Evolutionary conservation across 2,113 vertebrate genomes (phyloP).

Genomic region (Zosterops lateralis): DNA sequence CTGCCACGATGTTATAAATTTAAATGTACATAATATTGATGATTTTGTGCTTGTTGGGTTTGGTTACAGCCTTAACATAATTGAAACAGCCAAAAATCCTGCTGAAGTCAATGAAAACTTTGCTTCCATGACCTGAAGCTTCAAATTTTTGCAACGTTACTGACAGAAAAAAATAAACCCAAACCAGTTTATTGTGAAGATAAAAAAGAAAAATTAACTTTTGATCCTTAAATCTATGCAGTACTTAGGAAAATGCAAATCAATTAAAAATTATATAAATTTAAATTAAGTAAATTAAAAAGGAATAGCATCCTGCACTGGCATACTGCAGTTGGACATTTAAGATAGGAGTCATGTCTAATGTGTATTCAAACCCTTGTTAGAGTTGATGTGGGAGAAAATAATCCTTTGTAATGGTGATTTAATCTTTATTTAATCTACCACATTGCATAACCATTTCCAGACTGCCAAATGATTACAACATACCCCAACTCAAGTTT

Average conservation of each 20-base stretch:
- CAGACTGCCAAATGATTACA: background rate
- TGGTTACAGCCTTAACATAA: background rate
- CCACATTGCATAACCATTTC: background rate
- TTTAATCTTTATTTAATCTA: background rate
- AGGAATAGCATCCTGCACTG: background rate
- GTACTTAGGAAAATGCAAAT: background rate
- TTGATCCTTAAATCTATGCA: background rate
- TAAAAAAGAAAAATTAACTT: background rate
- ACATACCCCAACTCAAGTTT: background rate
- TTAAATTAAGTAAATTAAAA: background rate
- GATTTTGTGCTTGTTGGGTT: background rate
- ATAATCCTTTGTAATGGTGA: background rate
- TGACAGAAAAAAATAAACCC: background rate
- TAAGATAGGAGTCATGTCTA: background rate
- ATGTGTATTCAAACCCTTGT: background rate
- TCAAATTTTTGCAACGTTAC: background rate
- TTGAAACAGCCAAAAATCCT: background rate
- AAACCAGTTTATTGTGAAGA: background rate
- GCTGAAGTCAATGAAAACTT: background rate
- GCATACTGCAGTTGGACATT: background rate
- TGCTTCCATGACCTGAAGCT: background rate
- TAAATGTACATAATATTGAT: background rate
- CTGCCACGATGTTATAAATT: background rate
- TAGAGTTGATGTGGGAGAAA: background rate
- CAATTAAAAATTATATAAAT: background rate